Base-by-base conservation (phyloP, 2,888 invertebrate genomes). In the Esperia sulphurella region DNA sequence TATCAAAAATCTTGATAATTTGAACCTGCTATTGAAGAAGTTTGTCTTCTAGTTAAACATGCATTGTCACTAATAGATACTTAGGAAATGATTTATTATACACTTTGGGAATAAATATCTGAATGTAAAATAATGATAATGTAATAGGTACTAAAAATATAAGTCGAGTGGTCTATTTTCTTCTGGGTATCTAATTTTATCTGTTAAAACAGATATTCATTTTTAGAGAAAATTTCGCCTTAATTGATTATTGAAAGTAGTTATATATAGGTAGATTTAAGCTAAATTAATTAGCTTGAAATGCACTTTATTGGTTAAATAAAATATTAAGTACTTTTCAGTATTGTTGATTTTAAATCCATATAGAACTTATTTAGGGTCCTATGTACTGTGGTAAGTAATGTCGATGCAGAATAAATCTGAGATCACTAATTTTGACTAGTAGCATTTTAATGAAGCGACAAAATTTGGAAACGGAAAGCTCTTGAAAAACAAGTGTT, bases 171-270 rank as follows among this genome's bases (percentile, higher is more conserved):
- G 40, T 44, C 30, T 31, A 45, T 43, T 45, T 46, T 45, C 45
- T 39, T 45, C n/a, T 39, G 39, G 29, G 37, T 37, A 39, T n/a
- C 5, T 39, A 14, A n/a, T 33, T 5, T 14, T 39, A 8, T 42
- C 42, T 42, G 42, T 42, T 41, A 49, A 51, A 47, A 35, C n/a
- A 35, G n/a, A 35, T 21, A 21, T 48, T 51, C 46, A 48, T 45
- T 42, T 31, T 47, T 49, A 52, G 48, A 51, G 49, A 54, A 47
- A 53, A 52, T 54, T 61, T 60, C 48, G 57, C 62, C 58, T 63
- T 59, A 58, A 57, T 52, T 51, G 21, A 55, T 52, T 56, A 49
- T 51, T 55, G 53, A 52, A 54, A 42, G 46, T 46, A 49, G 51
- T 52, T 51, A 51, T 46, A 35, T 49, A 31, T 56, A 58, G 51